A percentile compares a stretch with the other conserved stretches of the same genome.
phyloP scores from a whole-genome alignment of 2,888 invertebrate genomes.

The Chymomyza fuscimana region DNA sequence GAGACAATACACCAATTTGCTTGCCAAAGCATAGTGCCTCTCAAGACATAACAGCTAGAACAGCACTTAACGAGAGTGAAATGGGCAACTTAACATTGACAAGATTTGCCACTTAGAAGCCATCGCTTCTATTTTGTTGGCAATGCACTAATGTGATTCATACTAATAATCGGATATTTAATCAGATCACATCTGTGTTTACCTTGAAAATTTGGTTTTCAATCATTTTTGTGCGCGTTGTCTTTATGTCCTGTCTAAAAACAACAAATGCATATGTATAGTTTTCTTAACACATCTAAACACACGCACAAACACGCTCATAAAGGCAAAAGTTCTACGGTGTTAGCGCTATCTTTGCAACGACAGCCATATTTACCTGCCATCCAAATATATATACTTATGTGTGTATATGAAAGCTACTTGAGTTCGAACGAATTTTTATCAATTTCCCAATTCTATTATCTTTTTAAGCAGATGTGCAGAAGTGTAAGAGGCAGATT shows the following conservation, averaged over 20 bases:
- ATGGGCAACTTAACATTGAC: too few species aligned
- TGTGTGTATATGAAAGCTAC: slow-evolving; percentile 42
- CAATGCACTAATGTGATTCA: too few species aligned
- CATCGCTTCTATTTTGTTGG: too few species aligned
- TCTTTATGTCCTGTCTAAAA: slow-evolving; percentile 65
- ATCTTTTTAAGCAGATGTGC: too few species aligned
- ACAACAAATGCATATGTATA: slow-evolving; percentile 66
- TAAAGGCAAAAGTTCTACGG: slow-evolving; percentile 49
- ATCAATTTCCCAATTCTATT: slow-evolving; percentile 20
- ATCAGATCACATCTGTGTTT: slow-evolving; percentile 53
- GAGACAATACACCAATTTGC: too few species aligned
- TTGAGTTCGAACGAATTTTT: slow-evolving; percentile 38
- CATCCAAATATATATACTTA: slow-evolving; percentile 31
- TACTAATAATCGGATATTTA: too few species aligned
- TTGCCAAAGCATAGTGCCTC: too few species aligned
- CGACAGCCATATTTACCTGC: slow-evolving; percentile 72
- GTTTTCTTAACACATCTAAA: slow-evolving; percentile 32
- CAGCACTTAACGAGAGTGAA: too few species aligned
- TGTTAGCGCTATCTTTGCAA: slow-evolving; percentile 62
- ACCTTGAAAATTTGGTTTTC: slow-evolving; percentile 66
- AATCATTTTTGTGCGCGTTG: slow-evolving; percentile 61
- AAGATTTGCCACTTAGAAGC: too few species aligned
- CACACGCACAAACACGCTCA: neutral
- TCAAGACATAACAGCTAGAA: too few species aligned
- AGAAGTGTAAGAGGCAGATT: too few species aligned